phyloP scores from a whole-genome alignment of 2,888 invertebrate genomes.

The Drosophila prolongata region DNA sequence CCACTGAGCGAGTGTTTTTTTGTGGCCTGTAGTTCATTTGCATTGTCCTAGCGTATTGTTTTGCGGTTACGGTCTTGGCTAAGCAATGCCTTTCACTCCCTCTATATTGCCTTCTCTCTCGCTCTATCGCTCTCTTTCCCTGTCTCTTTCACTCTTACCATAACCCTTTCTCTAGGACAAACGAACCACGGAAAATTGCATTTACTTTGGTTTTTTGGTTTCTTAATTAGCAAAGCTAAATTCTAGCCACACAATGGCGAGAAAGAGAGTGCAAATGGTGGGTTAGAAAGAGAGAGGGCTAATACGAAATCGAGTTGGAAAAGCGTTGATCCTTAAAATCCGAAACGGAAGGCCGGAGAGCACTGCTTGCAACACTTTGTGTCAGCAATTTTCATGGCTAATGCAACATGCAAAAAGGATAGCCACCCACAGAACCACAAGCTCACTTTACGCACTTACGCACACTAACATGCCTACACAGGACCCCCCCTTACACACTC shows the following conservation, averaged over 20 bases:
- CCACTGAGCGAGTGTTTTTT: background rate
- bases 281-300: conserved; percentile 3
- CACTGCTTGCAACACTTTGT: conserved; percentile 54
- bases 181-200: conserved; percentile 66
- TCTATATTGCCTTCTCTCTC: background rate
- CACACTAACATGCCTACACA: background rate
- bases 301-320: conserved; percentile 27
- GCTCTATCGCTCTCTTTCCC: background rate
- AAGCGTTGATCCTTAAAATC: conserved; percentile 43
- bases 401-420: conserved; percentile 22
- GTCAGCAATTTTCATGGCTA: conserved; percentile 20
- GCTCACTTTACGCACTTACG: conserved; percentile 11
- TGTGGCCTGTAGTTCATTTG: conserved; percentile 61
- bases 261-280: background rate
- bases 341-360: conserved; percentile 46
- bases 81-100: conserved; percentile 45
- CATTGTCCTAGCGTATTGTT: conserved; percentile 74
- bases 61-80: conserved; percentile 67
- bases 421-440: conserved; percentile 5
- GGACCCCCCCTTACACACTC: background rate
- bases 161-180: conserved; percentile 49
- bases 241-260: conserved; percentile 7
- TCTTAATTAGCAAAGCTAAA: conserved; percentile 62
- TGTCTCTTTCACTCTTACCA: conserved; percentile 18
- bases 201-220: conserved; percentile 74